Evolutionary conservation across 1,140 invertebrate species (phyloP), one percentile per base, ranked within the genome.

Genomic region (Phymorhynchus buccinoides): DNA sequence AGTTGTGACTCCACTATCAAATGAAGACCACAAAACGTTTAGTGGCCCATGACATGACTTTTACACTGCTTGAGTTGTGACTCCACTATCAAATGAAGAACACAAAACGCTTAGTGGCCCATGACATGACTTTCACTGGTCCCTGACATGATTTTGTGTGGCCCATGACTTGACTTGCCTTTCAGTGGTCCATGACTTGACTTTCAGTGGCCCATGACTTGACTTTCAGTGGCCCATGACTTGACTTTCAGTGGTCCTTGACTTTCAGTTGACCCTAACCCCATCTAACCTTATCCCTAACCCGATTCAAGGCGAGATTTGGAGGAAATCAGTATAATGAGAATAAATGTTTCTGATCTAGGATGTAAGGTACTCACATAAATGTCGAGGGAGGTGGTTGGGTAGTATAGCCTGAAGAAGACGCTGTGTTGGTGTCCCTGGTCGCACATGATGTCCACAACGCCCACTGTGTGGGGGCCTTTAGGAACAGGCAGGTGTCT

Each of bases 321-420:
- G n/a, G 14, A 22, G 27, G 35, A 83, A 22, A 9, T 35, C 35
- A 39, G 18, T 44, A 32, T 14, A 16, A 30, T 27, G 6, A 44
- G 52, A 56, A 44, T 16, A 41, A 85, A 44, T 37, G n/a, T 48
- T 39, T 12, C 37, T 41, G 44, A 16, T 32, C 30, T 32, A 22
- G 18, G 14, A 62, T 32, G 16, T 42, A 30, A 48, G 42, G 30
- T 75, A 87, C 87, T 87, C 71, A 88, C 87, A 30, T 80, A 84
- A 44, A 88, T 85, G 78, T 89, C 89, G 14, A 88, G 89, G 52
- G 88, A 88, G 30, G 87, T 82, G 6, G 89, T 89, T 12, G 91
- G 91, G 48, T 92, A 92, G 73, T 88, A 92, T 6, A 92, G 84
- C 39, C 91, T 73, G 68, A 92, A 89, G 83, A 92, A 91, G 3